A percentile compares a stretch with the other conserved stretches of the same genome.
phyloP scores from a whole-genome alignment of 2,888 invertebrate genomes.

The Pegoplata infirma region DNA sequence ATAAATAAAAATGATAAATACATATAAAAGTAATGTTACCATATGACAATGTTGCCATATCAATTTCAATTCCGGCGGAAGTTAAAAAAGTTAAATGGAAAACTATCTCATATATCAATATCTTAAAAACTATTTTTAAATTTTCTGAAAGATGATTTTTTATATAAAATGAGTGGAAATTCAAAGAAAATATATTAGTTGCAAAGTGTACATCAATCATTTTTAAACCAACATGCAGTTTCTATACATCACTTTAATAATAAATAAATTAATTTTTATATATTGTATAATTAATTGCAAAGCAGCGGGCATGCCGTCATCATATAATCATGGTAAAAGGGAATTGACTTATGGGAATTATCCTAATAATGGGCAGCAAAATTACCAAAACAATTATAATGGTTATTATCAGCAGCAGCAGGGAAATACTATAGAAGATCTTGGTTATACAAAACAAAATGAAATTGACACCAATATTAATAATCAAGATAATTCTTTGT shows the following conservation, averaged over 20 bases:
- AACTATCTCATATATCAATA: neutral
- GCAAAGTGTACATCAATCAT: conserved; percentile 12
- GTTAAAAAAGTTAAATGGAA: conserved; percentile 25
- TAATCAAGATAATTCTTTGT: neutral
- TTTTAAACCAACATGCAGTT: conserved; percentile 34
- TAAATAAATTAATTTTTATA: conserved; percentile 11
- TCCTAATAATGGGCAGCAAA: neutral
- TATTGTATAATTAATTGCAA: neutral
- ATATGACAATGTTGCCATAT: conserved; percentile 33
- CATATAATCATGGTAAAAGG: conserved; percentile 44
- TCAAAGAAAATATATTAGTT: conserved; percentile 31
- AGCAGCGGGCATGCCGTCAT: no score
- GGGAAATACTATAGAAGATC: conserved; percentile 39
- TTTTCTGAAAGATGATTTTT: conserved; percentile 7
- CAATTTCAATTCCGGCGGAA: conserved; percentile 61
- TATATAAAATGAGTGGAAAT: conserved; percentile 32
- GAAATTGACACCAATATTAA: neutral
- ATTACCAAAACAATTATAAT: conserved; percentile 1
- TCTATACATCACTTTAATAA: neutral
- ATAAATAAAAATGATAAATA: neutral
- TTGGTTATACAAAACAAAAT: conserved; percentile 43
- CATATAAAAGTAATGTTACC: neutral
- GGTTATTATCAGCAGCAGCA: conserved; percentile 24
- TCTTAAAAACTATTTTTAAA: neutral
- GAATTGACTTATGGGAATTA: conserved; percentile 42